Percentiles rank a stretch among this genome's conserved stretches.
These are phyloP conservation scores for Vannuccia rotundouncinata DNA, from an alignment of 2,888 invertebrate genomes.

Conservation along the genomic window DNA sequence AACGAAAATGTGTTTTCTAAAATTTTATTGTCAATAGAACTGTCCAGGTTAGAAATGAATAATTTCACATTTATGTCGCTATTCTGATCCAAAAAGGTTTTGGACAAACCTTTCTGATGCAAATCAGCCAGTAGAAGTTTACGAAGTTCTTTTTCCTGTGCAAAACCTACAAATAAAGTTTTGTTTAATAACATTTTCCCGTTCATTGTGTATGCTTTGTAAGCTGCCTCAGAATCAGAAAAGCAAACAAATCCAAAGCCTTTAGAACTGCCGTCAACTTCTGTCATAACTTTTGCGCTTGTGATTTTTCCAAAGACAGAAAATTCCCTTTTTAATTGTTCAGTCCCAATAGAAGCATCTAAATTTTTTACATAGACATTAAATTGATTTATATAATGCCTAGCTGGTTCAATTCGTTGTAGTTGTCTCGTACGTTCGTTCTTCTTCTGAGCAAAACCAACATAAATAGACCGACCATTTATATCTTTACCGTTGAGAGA, in stretches of 20 bases:
- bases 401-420: slow-evolving; percentile 81
- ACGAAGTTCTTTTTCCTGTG: slow-evolving; percentile 96
- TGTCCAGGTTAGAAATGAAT: neutral
- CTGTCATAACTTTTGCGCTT: slow-evolving; percentile 71
- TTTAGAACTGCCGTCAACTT: slow-evolving; percentile 64
- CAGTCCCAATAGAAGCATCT: slow-evolving; percentile 95
- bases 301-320: slow-evolving; percentile 92
- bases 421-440: slow-evolving; percentile 95
- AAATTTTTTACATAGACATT: slow-evolving; percentile 98
- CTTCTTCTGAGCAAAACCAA: slow-evolving; percentile 96
- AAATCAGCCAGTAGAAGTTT: too few relatives aligned
- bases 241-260: slow-evolving; percentile 99
- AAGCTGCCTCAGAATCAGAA: slow-evolving; percentile 92
- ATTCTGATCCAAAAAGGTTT: too few relatives aligned
- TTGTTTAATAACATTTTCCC: slow-evolving; percentile 92
- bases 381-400: slow-evolving; percentile 71
- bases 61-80: too few relatives aligned
- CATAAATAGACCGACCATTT: slow-evolving; percentile 64
- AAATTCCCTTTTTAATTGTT: slow-evolving; percentile 87
- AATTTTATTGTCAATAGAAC: neutral
- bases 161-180: slow-evolving; percentile 93
- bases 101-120: too few relatives aligned
- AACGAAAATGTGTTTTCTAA: neutral
- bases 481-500: slow-evolving; percentile 38
- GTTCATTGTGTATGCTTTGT: slow-evolving; percentile 97